Percentiles rank a stretch among this genome's conserved stretches.
These are phyloP conservation scores for Tachysurus fulvidraco DNA, from an alignment of 2,113 vertebrate species.

Conservation along the genomic window DNA sequence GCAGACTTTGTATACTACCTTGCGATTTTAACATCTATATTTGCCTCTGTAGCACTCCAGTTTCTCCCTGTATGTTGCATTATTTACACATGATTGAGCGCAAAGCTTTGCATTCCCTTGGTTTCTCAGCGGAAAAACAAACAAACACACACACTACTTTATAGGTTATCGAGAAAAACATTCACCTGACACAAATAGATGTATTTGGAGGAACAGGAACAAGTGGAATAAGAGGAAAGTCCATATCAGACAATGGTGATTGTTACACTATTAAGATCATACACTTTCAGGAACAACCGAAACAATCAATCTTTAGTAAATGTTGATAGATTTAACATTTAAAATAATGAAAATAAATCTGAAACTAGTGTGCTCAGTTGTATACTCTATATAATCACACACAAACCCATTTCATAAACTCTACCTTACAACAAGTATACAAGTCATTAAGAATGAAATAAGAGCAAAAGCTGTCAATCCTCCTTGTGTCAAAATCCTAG, in stretches of 20 bases:
- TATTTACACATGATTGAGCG: neutral
- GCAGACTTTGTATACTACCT: slow-evolving; percentile 2
- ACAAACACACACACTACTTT: neutral
- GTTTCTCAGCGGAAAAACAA: neutral
- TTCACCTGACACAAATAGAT: neutral
- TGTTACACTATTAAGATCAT: neutral
- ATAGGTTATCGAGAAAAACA: neutral
- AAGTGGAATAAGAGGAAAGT: neutral
- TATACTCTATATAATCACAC: neutral
- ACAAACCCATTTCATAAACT: neutral
- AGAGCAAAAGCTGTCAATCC: slow-evolving; percentile 38
- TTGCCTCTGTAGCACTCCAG: neutral
- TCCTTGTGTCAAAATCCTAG: slow-evolving; percentile 36
- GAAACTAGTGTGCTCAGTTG: neutral
- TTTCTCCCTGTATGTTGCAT: neutral
- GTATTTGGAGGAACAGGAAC: neutral
- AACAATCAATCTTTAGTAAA: neutral
- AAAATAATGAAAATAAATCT: neutral
- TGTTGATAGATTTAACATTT: neutral
- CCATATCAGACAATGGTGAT: neutral
- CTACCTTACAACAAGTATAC: neutral
- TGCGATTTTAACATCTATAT: slow-evolving; percentile 17
- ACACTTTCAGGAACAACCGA: neutral
- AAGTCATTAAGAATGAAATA: slow-evolving; percentile 33
- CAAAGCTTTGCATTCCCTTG: neutral